Conservation (phyloP, 1,140 invertebrate species). For the Drosophila baimaii region DNA sequence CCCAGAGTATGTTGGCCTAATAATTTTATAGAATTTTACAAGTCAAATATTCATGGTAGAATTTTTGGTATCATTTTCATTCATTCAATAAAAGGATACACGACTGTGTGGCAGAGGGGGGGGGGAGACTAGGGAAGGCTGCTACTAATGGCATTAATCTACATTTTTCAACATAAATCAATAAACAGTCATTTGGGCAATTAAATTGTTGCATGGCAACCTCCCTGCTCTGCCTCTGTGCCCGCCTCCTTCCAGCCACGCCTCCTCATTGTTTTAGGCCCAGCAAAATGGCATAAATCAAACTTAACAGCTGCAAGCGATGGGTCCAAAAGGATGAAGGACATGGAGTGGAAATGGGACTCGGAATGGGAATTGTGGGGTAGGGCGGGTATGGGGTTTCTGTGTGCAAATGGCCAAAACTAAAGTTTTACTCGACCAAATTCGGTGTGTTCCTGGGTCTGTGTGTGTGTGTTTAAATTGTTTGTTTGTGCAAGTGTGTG, state of each 20-base stretch:
- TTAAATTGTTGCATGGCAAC: constrained; percentile 73
- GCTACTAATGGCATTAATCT: constrained; percentile 65
- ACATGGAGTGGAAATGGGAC: constrained; percentile 18
- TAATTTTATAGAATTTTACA: constrained; percentile 27
- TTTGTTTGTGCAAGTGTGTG: constrained; percentile 36
- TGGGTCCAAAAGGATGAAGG: constrained; percentile 42
- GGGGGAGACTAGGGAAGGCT: constrained; percentile 16
- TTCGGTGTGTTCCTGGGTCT: constrained; percentile 13
- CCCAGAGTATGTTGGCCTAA: constrained; percentile 9
- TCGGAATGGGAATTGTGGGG: constrained; percentile 14
- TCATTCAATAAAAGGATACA: constrained; percentile 27
- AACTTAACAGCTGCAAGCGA: constrained; percentile 65
- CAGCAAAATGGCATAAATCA: constrained; percentile 65
- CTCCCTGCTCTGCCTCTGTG: not conserved
- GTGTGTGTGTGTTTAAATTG: constrained; percentile 31
- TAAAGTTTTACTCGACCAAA: constrained; percentile 51
- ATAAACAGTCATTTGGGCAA: constrained; percentile 72
- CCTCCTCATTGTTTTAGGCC: constrained; percentile 50
- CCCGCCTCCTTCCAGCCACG: constrained; percentile 10
- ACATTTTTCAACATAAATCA: constrained; percentile 70
- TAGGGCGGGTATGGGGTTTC: not conserved
- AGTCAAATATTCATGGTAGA: constrained; percentile 15
- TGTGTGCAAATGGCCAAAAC: constrained; percentile 51
- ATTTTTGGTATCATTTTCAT: constrained; percentile 29
- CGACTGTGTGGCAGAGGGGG: not conserved